Conservation (phyloP, 2,888 invertebrate species). For the Galerucella nymphaeae region DNA sequence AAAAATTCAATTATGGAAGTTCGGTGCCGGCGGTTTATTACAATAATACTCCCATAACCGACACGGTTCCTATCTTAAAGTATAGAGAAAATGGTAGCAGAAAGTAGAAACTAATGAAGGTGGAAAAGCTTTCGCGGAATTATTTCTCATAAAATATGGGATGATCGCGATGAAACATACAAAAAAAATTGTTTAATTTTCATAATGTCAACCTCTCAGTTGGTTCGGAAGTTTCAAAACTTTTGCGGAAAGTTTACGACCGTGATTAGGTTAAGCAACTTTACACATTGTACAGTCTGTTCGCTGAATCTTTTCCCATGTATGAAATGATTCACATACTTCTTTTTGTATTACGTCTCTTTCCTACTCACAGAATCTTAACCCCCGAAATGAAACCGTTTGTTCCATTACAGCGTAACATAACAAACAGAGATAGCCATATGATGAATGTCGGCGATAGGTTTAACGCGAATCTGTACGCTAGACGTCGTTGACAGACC, state of each 20-base stretch:
- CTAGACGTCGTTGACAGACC: too few relatives aligned
- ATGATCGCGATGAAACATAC: conserved; percentile 22
- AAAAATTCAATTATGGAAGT: conserved; percentile 31
- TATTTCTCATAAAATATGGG: conserved; percentile 22
- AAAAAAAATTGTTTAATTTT: conserved; percentile 16
- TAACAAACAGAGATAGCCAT: too few relatives aligned
- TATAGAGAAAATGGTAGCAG: conserved; percentile 8
- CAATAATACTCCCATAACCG: conserved; percentile 28
- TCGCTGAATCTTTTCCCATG: too few relatives aligned
- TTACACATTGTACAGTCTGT: too few relatives aligned
- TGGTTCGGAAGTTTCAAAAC: not conserved
- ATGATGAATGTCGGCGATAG: too few relatives aligned
- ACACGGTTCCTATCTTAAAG: conserved; percentile 12
- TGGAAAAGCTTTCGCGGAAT: conserved; percentile 10
- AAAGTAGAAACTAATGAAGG: conserved; percentile 9
- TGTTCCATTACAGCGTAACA: too few relatives aligned
- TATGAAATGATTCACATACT: too few relatives aligned
- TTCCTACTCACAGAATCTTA: too few relatives aligned
- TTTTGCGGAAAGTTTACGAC: not conserved
- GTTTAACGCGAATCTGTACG: too few relatives aligned
- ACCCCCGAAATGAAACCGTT: too few relatives aligned
- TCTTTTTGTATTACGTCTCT: too few relatives aligned
- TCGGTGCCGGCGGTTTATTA: conserved; percentile 13
- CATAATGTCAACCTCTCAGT: not conserved
- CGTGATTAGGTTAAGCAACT: not conserved